Percentiles rank a stretch among this genome's conserved stretches.
Evolutionary conservation across 2,113 vertebrate genomes (phyloP).

Genomic region (Cercocebus atys): DNA sequence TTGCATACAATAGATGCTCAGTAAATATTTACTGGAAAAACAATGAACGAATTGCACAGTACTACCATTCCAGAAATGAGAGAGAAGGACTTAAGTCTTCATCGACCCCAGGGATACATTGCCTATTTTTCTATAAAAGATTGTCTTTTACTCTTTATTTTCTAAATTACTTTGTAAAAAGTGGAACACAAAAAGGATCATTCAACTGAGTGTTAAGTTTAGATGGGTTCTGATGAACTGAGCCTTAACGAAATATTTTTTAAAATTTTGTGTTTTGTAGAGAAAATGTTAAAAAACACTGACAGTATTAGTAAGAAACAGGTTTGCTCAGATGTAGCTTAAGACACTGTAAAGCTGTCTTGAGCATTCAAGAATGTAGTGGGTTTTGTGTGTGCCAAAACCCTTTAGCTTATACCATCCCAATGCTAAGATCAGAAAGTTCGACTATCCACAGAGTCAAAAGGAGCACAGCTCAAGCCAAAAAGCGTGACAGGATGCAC

Average conservation of each 20-base stretch:
- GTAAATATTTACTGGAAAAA: neutral
- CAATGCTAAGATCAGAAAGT: slow-evolving; percentile 74
- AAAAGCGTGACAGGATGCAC: slow-evolving; percentile 75
- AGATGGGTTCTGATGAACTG: neutral
- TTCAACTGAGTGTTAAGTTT: neutral
- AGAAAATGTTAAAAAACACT: slow-evolving; percentile 52
- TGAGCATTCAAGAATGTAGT: slow-evolving; percentile 74
- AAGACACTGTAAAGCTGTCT: slow-evolving; percentile 69
- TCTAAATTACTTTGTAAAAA: neutral
- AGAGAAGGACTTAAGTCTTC: neutral
- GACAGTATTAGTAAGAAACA: slow-evolving; percentile 71
- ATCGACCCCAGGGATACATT: neutral
- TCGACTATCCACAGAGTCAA: slow-evolving; percentile 46
- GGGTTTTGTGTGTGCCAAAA: slow-evolving; percentile 73
- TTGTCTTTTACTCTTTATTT: neutral
- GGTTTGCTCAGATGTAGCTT: slow-evolving; percentile 69
- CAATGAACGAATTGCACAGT: neutral
- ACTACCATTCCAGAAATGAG: neutral
- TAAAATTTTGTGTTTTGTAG: slow-evolving; percentile 6
- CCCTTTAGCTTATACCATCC: slow-evolving; percentile 73
- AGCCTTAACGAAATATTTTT: neutral
- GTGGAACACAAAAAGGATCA: neutral
- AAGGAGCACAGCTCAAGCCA: slow-evolving; percentile 52
- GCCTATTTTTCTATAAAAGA: neutral
- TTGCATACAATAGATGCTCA: neutral